Evolutionary conservation across 2,888 invertebrate genomes (phyloP).

Genomic region (Alcis repandata): DNA sequence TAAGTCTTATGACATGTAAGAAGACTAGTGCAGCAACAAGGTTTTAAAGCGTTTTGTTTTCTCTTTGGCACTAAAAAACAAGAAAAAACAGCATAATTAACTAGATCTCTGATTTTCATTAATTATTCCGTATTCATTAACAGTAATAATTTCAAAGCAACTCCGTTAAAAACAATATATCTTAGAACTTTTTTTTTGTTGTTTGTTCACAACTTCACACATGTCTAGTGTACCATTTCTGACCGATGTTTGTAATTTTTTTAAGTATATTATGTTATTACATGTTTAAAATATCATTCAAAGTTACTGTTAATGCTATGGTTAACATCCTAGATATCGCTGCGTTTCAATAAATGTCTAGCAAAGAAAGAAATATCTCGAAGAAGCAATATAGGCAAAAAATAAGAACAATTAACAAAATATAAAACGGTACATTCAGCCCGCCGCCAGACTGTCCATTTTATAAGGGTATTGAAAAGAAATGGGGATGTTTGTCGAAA

Average conservation of each 20-base stretch:
- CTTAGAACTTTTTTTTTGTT: too few species aligned
- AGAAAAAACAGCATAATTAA: too few species aligned
- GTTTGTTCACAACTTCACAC: too few species aligned
- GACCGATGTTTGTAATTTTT: too few species aligned
- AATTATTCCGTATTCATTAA: too few species aligned
- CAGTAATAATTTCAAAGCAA: too few species aligned
- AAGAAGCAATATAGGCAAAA: slow-evolving; percentile 20
- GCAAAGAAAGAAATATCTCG: slow-evolving; percentile 11
- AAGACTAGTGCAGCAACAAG: neutral
- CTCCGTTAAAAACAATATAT: too few species aligned
- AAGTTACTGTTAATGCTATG: too few species aligned
- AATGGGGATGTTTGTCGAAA: slow-evolving; percentile 63
- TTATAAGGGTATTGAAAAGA: slow-evolving; percentile 62
- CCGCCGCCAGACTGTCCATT: slow-evolving; percentile 52
- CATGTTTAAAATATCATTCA: neutral
- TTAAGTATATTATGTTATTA: neutral
- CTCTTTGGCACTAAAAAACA: too few species aligned
- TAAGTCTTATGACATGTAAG: slow-evolving; percentile 1
- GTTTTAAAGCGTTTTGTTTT: too few species aligned
- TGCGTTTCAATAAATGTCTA: neutral
- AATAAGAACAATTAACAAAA: slow-evolving; percentile 41
- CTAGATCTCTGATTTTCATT: too few species aligned
- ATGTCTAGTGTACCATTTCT: too few species aligned
- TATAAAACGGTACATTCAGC: slow-evolving; percentile 49
- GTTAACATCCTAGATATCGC: neutral